These are phyloP conservation scores for Lepus townsendii DNA, from an alignment of 2,797 vertebrate species.

Conservation along the genomic window DNA sequence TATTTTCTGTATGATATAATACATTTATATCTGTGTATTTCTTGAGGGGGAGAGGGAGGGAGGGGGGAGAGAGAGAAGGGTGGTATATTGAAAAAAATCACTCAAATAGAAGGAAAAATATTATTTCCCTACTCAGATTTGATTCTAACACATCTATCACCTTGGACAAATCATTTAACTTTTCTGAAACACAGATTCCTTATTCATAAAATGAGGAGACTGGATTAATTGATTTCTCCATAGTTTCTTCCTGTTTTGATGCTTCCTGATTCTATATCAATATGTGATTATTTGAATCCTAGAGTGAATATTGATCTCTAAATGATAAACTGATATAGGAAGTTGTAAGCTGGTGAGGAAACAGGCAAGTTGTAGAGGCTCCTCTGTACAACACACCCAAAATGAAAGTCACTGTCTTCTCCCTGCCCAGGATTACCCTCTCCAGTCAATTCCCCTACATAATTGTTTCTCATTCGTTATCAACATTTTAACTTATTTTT, in stretches of 20 bases:
- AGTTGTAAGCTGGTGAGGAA: background rate
- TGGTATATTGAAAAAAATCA: background rate
- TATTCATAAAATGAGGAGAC: conserved; percentile 22
- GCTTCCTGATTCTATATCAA: conserved; percentile 14
- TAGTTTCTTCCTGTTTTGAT: conserved; percentile 27
- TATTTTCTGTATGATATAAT: conserved; percentile 23
- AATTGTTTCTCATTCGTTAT: background rate
- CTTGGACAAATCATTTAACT: background rate
- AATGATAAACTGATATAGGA: conserved; percentile 34
- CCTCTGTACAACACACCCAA: background rate
- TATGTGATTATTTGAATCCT: conserved; percentile 28
- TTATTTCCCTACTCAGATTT: background rate
- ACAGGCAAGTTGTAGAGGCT: conserved; percentile 21
- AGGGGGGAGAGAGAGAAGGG: background rate
- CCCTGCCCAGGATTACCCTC: background rate
- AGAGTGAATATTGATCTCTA: conserved; percentile 3
- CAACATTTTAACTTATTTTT: too few species aligned
- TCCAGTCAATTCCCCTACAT: background rate
- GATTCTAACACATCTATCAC: background rate
- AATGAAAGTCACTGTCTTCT: background rate
- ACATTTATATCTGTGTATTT: background rate
- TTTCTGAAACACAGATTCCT: background rate
- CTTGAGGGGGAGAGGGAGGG: background rate
- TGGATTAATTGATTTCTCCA: background rate
- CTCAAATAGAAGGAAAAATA: conserved; percentile 5